These are phyloP conservation scores for Paragorgia papillata DNA, from an alignment of 92 coral and sea anemone genomes.

Conservation along the genomic window DNA sequence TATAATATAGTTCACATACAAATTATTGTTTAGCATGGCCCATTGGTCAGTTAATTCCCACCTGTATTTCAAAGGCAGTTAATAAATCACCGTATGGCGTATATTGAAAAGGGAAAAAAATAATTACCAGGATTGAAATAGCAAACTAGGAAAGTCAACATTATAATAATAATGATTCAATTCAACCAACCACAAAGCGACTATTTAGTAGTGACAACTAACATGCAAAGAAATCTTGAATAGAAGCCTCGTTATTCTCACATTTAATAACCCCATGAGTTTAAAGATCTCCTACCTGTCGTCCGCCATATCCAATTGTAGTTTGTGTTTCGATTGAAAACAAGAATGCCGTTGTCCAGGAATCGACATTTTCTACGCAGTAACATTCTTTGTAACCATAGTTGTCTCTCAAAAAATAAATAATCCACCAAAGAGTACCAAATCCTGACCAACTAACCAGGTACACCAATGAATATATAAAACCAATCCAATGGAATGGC, in stretches of 20 bases:
- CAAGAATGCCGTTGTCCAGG: slow-evolving; percentile 89
- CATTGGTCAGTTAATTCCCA: too few relatives aligned
- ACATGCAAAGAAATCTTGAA: too few relatives aligned
- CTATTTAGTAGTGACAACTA: too few relatives aligned
- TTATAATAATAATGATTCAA: too few relatives aligned
- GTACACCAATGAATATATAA: slow-evolving; percentile 71
- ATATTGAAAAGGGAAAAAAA: too few relatives aligned
- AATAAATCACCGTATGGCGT: too few relatives aligned
- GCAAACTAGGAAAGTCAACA: too few relatives aligned
- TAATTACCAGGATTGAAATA: too few relatives aligned
- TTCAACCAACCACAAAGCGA: too few relatives aligned
- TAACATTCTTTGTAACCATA: slow-evolving; percentile 44
- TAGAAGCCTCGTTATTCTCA: neutral
- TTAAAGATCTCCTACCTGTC: slow-evolving; percentile 71
- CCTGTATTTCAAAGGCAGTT: too few relatives aligned
- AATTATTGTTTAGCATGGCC: too few relatives aligned
- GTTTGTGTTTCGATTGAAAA: slow-evolving; percentile 98
- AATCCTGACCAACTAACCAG: slow-evolving; percentile 85
- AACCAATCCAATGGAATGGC: slow-evolving; percentile 80
- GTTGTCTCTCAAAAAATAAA: slow-evolving; percentile 60
- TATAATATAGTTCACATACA: too few relatives aligned
- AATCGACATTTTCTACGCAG: slow-evolving; percentile 88
- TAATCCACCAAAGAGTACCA: slow-evolving; percentile 83
- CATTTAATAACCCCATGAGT: neutral
- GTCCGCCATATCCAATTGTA: slow-evolving; percentile 94